Base-by-base conservation (phyloP, 2,888 invertebrate species). In the Charanyca ferruginea region DNA sequence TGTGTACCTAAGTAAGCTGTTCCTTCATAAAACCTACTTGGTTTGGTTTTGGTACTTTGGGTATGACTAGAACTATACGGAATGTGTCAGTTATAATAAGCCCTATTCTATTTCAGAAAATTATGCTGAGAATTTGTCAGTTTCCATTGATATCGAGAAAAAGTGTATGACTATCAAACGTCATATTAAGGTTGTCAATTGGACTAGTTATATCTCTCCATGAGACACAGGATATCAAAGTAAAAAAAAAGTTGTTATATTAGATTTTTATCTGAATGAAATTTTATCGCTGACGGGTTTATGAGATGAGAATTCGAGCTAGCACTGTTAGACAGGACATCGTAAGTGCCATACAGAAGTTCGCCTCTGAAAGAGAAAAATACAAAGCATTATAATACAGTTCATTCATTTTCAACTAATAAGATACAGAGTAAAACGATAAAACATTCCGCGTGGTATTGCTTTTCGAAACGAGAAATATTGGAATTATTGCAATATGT, bases 351-450 rank as follows among this genome's bases (percentile, higher is more conserved):
- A 85, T 87, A 79, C 85, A 88, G 68, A 89, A 69, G 66, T 81
- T 89, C 42, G 89, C 80, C 52, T 92, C 94, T 94, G 92, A 48
- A 89, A 90, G 80, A 87, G n/a, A 79, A 79, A 57, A 77, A 59
- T 9, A 71, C 8, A 58, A 23, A 28, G 53, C 11, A 23, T 22
- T 32, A 53, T 57, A 57, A 53, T 54, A 64, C 13, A 38, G 22
- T 23, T n/a, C n/a, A n/a, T n/a, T n/a, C n/a, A n/a, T n/a, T n/a
- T 58, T 8, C 16, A 63, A 48, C 22, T 25, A 60, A 45, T 52
- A 62, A 38, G 38, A 9, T 9, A 4, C 13, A 28, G n/a, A 64
- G 4, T 23, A 8, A 44, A 48, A 20, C 11, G 5, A 25, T 23
- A 11, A 18, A 48, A 23, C 6, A 52, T 59, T 45, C n/a, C n/a